These are phyloP conservation scores for Gila robusta DNA, from an alignment of 2,797 vertebrate genomes.

Conservation along the genomic window DNA sequence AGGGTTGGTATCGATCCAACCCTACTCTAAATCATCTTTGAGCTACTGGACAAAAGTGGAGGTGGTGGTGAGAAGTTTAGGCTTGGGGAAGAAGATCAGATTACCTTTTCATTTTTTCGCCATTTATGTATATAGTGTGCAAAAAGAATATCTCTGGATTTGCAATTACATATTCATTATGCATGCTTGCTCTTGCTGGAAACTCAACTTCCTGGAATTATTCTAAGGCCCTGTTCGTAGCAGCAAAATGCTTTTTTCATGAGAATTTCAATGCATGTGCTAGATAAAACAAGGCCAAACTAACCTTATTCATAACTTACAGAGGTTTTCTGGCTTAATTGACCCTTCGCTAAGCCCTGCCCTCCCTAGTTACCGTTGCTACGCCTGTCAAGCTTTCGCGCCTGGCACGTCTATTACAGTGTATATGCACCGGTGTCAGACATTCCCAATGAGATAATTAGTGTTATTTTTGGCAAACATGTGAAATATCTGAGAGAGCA, in stretches of 20 bases:
- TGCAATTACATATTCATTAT: conserved; percentile 25
- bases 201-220: conserved; percentile 12
- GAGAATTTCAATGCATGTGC: not conserved
- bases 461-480: no score
- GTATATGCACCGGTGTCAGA: no score
- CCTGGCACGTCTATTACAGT: no score
- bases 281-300: not conserved
- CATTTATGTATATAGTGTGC: conserved; percentile 24
- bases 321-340: no score
- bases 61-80: conserved; percentile 23
- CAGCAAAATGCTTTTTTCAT: not conserved
- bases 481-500: no score
- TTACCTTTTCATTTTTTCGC: conserved; percentile 23
- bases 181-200: conserved; percentile 25
- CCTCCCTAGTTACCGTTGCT: no score
- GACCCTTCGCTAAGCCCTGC: no score
- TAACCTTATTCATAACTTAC: not conserved
- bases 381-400: no score
- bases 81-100: conserved; percentile 23
- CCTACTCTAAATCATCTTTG: conserved; percentile 10
- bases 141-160: conserved; percentile 32
- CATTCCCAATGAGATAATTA: no score
- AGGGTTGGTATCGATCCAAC: not conserved
- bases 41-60: conserved; percentile 27
- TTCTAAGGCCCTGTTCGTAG: not conserved